A percentile compares a stretch with the other conserved stretches of the same genome.
These are phyloP conservation scores for Axis porcinus DNA, from an alignment of 2,113 vertebrate genomes.

Conservation along the genomic window DNA sequence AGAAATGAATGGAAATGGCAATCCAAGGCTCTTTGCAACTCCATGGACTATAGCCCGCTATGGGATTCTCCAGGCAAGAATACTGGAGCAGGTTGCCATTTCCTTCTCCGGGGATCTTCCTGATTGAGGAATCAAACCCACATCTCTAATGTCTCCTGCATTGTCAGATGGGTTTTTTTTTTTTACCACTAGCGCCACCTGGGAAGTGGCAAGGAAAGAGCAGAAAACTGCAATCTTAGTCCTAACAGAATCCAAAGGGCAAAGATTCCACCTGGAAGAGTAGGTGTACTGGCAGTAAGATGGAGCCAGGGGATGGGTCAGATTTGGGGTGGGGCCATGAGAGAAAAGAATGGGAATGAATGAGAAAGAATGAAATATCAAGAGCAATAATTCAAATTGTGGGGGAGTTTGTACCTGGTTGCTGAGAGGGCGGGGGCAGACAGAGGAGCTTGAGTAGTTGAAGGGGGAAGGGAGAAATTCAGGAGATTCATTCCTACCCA, in stretches of 20 bases:
- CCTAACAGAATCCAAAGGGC: not conserved
- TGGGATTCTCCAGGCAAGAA: not conserved
- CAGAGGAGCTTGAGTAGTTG: not conserved
- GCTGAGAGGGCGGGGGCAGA: not conserved
- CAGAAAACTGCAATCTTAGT: too few species aligned
- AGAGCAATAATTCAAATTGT: not conserved
- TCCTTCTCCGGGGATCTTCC: not conserved
- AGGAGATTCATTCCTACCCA: not conserved
- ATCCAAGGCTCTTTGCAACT: not conserved
- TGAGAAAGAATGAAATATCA: not conserved
- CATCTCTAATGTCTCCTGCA: not conserved
- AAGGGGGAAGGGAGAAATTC: not conserved
- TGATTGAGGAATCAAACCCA: not conserved
- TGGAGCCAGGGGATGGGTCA: not conserved
- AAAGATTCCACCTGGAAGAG: not conserved
- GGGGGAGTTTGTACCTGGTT: not conserved
- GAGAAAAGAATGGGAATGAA: not conserved
- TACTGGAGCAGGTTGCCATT: not conserved
- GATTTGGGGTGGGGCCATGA: not conserved
- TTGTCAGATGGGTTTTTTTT: not conserved
- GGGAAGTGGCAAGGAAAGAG: not conserved
- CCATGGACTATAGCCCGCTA: not conserved
- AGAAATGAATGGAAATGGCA: not conserved
- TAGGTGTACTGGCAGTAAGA: fast-evolving
- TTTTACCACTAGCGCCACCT: not conserved